phyloP scores from a whole-genome alignment of 2,888 invertebrate genomes.

The Ischnus inquisitorius region DNA sequence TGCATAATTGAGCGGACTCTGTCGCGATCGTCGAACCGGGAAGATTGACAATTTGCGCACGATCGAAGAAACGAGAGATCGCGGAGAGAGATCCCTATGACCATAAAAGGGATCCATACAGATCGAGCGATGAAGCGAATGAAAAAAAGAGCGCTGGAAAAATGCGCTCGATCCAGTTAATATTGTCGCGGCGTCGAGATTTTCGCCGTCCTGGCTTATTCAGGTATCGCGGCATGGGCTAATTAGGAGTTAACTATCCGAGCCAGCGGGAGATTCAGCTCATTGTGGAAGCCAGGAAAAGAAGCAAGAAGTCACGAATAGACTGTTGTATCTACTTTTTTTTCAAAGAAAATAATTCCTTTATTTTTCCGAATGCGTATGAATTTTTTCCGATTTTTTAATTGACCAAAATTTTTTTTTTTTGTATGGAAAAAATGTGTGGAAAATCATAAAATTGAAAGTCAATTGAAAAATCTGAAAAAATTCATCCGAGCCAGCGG shows the following conservation, averaged over 20 bases:
- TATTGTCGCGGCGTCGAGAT: slow-evolving; percentile 61
- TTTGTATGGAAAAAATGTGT: too few species aligned
- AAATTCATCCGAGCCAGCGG: slow-evolving; percentile 43
- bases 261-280: slow-evolving; percentile 53
- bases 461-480: too few species aligned
- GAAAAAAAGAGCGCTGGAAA: slow-evolving; percentile 62
- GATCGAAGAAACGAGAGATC: slow-evolving; percentile 49
- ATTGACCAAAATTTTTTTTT: too few species aligned
- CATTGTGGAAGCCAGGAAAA: slow-evolving; percentile 56
- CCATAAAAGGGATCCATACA: slow-evolving; percentile 57
- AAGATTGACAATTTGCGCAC: slow-evolving; percentile 64
- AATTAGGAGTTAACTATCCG: slow-evolving; percentile 52
- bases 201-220: slow-evolving; percentile 60
- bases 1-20: slow-evolving; percentile 59
- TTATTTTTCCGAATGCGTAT: too few species aligned
- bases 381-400: too few species aligned
- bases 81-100: slow-evolving; percentile 45
- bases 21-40: slow-evolving; percentile 61
- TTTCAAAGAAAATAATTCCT: too few species aligned
- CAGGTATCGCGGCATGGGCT: slow-evolving; percentile 58
- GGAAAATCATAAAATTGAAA: too few species aligned
- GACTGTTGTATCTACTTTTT: neutral
- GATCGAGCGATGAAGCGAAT: slow-evolving; percentile 8
- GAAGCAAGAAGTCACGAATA: slow-evolving; percentile 2
- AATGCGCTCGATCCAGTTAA: slow-evolving; percentile 62